Base-by-base conservation (phyloP, 2,797 vertebrate species). In the Fundulus diaphanus region DNA sequence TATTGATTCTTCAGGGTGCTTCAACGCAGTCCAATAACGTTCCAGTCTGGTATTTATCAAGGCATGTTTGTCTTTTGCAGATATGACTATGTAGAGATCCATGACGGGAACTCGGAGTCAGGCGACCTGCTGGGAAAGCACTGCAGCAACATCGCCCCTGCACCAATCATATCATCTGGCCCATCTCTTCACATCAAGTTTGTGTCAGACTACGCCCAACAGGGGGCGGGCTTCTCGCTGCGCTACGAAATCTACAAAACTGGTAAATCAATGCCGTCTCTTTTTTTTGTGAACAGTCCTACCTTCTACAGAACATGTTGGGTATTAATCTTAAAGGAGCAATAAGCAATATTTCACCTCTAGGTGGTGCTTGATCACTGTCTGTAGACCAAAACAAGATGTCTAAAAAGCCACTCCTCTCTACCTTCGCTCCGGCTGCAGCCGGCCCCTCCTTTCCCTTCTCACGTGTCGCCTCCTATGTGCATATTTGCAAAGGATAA, bases 181-280 rank as follows among this genome's bases (percentile, higher is more conserved):
- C 96, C 97, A 0, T 94, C 96, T 35, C 95, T 99, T 27, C 97
- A 96, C 80, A 99, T 99, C 92, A 97, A 97, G 85, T 99, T 99
- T 83, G 98, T 97, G 7, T 99, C 98, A 0, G 98, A 99, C 93
- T 99, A 99, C 0, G 98, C 97, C 40, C 96, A 98, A 84, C 98
- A 99, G 91, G 98, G 98, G 68, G 98, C 98, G 0, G 98, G 98
- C 82, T 99, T 99, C 93, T 99, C 98, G 0, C 95, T 99, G 77
- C 98, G 98, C 89, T 99, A 99, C 0, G 98, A 99, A 93, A 98
- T 99, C 95, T 97, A 96, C 92, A 99, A 98, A 92, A 99, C 98
- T 77, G 98, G 98, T 99, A 79, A 80, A 27, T 22, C 1, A 12
- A 69, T 29, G 8, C 22, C 16, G 11, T 27, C 33, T 9, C 13